phyloP scores from a whole-genome alignment of 2,113 vertebrate genomes.

The Anarrhichthys ocellatus region DNA sequence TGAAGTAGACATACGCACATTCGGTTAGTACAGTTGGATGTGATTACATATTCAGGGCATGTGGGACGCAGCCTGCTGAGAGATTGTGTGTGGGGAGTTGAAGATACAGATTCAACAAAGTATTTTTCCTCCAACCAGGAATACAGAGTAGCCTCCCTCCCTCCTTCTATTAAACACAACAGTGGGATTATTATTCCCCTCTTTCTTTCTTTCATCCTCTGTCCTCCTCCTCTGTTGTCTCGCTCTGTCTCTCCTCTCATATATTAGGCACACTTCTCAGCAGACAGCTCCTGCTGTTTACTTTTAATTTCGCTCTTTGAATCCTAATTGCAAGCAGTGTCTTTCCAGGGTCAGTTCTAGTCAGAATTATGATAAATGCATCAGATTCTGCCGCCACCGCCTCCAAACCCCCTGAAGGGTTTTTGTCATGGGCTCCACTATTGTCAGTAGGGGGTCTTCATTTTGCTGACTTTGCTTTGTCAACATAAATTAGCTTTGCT shows the following conservation, averaged over 20 bases:
- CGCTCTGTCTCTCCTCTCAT: constrained; percentile 69
- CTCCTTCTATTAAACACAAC: constrained; percentile 54
- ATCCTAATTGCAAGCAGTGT: constrained; percentile 64
- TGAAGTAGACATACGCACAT: not conserved
- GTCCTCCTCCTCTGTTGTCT: constrained; percentile 60
- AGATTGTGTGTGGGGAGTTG: constrained; percentile 15
- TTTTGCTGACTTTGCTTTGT: constrained; percentile 56
- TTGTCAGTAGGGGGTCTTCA: constrained; percentile 25
- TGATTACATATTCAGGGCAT: constrained; percentile 32
- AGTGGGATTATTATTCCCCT: constrained; percentile 49
- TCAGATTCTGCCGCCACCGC: constrained; percentile 11
- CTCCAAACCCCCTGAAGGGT: constrained; percentile 3
- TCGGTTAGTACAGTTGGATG: constrained; percentile 7
- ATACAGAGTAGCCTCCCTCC: constrained; percentile 38
- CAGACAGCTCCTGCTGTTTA: constrained; percentile 63
- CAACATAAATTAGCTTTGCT: constrained; percentile 17
- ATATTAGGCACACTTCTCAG: constrained; percentile 56
- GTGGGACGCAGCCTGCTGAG: constrained; percentile 17
- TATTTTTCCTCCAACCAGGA: constrained; percentile 57
- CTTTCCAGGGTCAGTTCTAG: constrained; percentile 58
- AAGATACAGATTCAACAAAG: constrained; percentile 46
- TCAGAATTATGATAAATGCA: constrained; percentile 58
- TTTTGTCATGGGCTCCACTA: not conserved
- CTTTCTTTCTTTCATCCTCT: constrained; percentile 41
- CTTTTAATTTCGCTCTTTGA: constrained; percentile 72